phyloP scores from a whole-genome alignment of 2,797 vertebrate species.

The Lophura swinhoii region DNA sequence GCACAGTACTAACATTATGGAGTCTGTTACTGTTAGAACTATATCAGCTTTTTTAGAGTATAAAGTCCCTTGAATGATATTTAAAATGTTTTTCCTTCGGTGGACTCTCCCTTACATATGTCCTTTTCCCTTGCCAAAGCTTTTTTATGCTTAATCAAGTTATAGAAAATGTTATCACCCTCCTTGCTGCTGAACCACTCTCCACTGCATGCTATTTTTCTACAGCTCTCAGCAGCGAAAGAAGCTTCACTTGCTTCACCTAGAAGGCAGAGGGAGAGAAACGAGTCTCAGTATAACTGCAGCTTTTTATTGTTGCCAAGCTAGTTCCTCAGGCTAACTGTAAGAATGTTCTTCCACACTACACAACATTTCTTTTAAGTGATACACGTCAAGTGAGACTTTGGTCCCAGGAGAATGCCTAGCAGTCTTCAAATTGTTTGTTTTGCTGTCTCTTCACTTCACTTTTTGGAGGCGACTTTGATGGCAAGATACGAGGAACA shows the following conservation, averaged over 20 bases:
- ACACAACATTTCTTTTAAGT: slow-evolving; percentile 61
- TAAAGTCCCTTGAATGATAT: slow-evolving; percentile 32
- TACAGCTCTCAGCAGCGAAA: slow-evolving; percentile 33
- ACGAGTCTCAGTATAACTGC: slow-evolving; percentile 52
- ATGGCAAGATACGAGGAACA: slow-evolving; percentile 25
- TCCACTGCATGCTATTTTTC: slow-evolving; percentile 27
- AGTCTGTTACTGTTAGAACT: slow-evolving; percentile 33
- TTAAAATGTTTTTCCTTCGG: slow-evolving; percentile 20
- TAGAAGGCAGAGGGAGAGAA: slow-evolving; percentile 56
- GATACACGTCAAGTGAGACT: slow-evolving; percentile 51
- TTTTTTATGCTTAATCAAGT: slow-evolving; percentile 16
- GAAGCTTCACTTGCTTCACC: slow-evolving; percentile 54
- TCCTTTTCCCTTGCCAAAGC: background rate
- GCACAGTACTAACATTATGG: background rate
- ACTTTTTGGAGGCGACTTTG: slow-evolving; percentile 46
- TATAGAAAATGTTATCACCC: background rate
- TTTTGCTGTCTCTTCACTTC: slow-evolving; percentile 45
- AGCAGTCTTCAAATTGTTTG: slow-evolving; percentile 48
- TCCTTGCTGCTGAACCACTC: slow-evolving; percentile 11
- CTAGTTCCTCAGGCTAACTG: slow-evolving; percentile 56
- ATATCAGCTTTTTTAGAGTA: background rate
- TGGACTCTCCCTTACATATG: background rate
- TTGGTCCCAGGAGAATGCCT: slow-evolving; percentile 55
- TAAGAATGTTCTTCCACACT: slow-evolving; percentile 54
- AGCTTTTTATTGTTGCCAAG: slow-evolving; percentile 66